Evolutionary conservation across 92 coral and sea anemone species (phyloP).

Genomic region (Epizoanthus stellaris): DNA sequence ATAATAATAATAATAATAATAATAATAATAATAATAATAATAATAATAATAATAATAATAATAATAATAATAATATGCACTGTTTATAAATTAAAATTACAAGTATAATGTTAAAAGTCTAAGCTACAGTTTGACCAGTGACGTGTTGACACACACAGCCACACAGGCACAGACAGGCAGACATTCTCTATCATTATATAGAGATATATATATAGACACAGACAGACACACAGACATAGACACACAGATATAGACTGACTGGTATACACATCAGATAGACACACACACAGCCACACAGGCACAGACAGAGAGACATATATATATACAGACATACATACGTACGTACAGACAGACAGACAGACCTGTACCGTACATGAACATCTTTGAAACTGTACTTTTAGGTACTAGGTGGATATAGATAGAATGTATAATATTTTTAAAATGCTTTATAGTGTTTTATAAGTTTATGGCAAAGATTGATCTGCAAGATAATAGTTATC

Average conservation of each 20-base stretch:
- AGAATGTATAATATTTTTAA: too few species aligned
- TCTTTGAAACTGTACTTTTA: too few species aligned
- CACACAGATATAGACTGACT: neutral
- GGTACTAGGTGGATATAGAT: too few species aligned
- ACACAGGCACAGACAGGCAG: slow-evolving; percentile 9
- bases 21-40: too few species aligned
- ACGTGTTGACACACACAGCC: neutral
- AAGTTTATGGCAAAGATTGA: too few species aligned
- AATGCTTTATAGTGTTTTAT: too few species aligned
- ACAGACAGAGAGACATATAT: neutral
- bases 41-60: too few species aligned
- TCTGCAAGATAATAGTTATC: neutral
- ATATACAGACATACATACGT: neutral
- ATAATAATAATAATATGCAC: too few species aligned
- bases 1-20: too few species aligned
- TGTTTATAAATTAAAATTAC: too few species aligned
- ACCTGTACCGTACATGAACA: neutral
- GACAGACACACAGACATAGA: neutral
- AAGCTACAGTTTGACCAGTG: too few species aligned
- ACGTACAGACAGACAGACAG: neutral
- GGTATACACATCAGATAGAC: neutral
- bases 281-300: neutral
- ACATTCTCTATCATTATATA: neutral
- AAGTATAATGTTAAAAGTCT: too few species aligned
- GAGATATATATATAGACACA: neutral